A percentile compares a stretch with the other conserved stretches of the same genome.
Conservation (phyloP, 2,888 invertebrate genomes). For the Plebejus melissa region DNA sequence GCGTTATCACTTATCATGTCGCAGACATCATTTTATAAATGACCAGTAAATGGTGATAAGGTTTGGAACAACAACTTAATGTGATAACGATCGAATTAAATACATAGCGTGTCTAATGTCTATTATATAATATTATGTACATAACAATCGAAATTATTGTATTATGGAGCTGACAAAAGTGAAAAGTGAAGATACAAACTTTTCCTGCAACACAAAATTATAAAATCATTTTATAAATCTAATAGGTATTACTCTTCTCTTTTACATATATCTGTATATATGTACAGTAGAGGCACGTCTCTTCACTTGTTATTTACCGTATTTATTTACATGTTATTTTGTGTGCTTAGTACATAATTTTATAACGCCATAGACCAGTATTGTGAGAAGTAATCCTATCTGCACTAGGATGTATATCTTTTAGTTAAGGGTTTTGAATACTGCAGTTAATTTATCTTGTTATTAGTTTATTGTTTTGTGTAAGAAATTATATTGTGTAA, state of each 20-base stretch:
- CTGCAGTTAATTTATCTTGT: slow-evolving; percentile 25
- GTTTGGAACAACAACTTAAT: slow-evolving; percentile 19
- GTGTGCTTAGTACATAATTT: slow-evolving; percentile 21
- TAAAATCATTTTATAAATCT: not conserved
- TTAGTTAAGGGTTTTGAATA: slow-evolving; percentile 13
- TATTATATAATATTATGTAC: slow-evolving; percentile 19
- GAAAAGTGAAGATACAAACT: not conserved
- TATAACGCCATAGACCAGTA: slow-evolving; percentile 20
- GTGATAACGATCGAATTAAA: slow-evolving; percentile 13
- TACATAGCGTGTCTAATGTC: slow-evolving; percentile 16
- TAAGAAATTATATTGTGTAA: not conserved
- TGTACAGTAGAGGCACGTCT: slow-evolving; percentile 3
- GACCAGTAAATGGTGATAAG: slow-evolving; percentile 21
- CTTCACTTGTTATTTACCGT: slow-evolving; percentile 3
- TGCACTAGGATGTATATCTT: slow-evolving; percentile 20
- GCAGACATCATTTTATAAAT: slow-evolving; percentile 25
- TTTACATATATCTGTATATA: slow-evolving; percentile 6
- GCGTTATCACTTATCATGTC: slow-evolving; percentile 23
- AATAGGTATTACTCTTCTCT: not conserved
- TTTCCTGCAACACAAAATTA: not conserved
- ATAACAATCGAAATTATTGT: not conserved
- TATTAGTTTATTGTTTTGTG: slow-evolving; percentile 1
- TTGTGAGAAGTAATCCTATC: slow-evolving; percentile 10
- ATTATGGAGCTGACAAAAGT: slow-evolving; percentile 3
- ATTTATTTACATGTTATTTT: slow-evolving; percentile 7